A percentile compares a stretch with the other conserved stretches of the same genome.
Conservation (phyloP, 2,888 invertebrate genomes). For the Autographa pulchrina region DNA sequence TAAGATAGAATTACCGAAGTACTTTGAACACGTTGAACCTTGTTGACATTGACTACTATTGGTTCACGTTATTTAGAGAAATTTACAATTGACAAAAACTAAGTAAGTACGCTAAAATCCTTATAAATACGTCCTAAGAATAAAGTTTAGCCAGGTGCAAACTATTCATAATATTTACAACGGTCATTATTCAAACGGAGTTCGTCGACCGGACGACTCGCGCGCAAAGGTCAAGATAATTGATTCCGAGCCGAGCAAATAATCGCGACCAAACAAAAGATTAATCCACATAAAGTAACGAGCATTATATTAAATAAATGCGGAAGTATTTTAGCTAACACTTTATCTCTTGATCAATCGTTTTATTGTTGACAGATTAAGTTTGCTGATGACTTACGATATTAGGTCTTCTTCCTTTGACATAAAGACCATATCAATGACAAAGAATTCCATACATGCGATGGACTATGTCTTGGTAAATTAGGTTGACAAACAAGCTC, state of each 20-base stretch:
- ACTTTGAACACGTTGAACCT: too few species aligned
- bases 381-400: neutral
- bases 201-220: conserved; percentile 66
- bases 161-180: conserved; percentile 56
- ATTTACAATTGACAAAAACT: too few species aligned
- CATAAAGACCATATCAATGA: neutral
- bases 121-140: neutral
- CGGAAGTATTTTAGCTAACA: conserved; percentile 36
- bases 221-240: conserved; percentile 73
- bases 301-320: conserved; percentile 47
- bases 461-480: neutral
- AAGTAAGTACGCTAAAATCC: too few species aligned
- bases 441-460: neutral
- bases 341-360: conserved; percentile 13
- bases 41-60: too few species aligned
- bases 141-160: conserved; percentile 24
- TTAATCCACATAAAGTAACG: conserved; percentile 39
- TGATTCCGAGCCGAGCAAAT: conserved; percentile 54
- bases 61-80: too few species aligned
- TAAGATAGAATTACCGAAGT: too few species aligned
- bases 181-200: conserved; percentile 63
- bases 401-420: neutral
- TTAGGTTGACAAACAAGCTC: neutral
- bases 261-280: conserved; percentile 54
- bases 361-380: neutral